Evolutionary conservation across 2,797 vertebrate species (phyloP).

Genomic region (Epinephelus coioides): DNA sequence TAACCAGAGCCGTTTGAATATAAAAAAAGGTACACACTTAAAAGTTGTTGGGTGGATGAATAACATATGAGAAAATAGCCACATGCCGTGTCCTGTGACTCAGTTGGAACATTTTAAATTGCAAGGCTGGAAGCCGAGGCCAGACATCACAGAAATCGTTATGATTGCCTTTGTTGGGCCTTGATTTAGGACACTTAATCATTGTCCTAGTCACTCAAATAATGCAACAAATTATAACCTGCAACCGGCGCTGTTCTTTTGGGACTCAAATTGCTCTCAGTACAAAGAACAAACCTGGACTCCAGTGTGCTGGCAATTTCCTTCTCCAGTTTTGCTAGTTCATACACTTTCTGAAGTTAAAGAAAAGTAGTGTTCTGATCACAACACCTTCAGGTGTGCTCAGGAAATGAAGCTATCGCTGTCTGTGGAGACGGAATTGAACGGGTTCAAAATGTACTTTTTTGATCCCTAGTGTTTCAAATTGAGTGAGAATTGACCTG

Average conservation of each 20-base stretch:
- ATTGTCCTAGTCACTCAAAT: constrained; percentile 4
- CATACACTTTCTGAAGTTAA: neutral
- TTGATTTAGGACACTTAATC: constrained; percentile 30
- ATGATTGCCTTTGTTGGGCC: constrained; percentile 14
- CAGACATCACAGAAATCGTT: neutral
- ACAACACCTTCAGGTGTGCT: neutral
- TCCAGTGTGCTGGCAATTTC: constrained; percentile 11
- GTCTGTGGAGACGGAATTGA: neutral
- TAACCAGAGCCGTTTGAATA: neutral
- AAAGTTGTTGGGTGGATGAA: neutral
- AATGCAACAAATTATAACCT: constrained; percentile 39
- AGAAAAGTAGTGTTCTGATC: too few species aligned
- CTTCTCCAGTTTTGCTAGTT: neutral
- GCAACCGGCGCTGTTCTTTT: constrained; percentile 1
- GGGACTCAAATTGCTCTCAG: constrained; percentile 12
- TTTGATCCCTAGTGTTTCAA: neutral
- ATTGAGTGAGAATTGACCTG: neutral
- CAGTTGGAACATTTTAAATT: constrained; percentile 20
- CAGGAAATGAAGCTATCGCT: neutral
- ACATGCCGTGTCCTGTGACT: neutral
- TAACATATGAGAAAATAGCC: neutral
- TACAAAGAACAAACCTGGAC: constrained; percentile 5
- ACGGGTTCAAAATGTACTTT: neutral
- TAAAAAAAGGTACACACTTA: too few species aligned
- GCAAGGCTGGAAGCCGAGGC: neutral